Percentiles rank a stretch among this genome's conserved stretches.
These are phyloP conservation scores for Daphoenositta chrysoptera DNA, from an alignment of 2,113 vertebrate genomes.

Conservation along the genomic window DNA sequence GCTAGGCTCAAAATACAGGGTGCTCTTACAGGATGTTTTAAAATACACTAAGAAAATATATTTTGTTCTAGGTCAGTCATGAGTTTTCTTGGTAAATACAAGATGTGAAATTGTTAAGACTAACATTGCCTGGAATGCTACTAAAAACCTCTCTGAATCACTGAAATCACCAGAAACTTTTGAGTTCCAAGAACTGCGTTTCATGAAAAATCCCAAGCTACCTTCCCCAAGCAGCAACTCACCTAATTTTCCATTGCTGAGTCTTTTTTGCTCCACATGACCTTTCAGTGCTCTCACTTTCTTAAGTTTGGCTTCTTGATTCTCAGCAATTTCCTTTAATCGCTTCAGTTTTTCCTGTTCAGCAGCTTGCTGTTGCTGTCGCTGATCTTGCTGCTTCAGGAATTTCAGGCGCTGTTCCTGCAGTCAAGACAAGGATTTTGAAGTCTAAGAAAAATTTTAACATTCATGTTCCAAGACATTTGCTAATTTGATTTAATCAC, in stretches of 20 bases:
- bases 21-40: not conserved
- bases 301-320: conserved; percentile 91
- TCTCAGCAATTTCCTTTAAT: conserved; percentile 90
- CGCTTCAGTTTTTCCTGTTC: conserved; percentile 93
- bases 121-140: not conserved
- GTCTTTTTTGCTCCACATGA: conserved; percentile 94
- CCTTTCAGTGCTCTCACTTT: conserved; percentile 93
- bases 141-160: not conserved
- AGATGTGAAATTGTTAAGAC: not conserved
- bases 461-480: not conserved
- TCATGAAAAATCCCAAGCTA: not conserved
- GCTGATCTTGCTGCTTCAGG: conserved; percentile 92
- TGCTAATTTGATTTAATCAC: not conserved
- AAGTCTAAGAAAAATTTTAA: not conserved
- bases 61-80: not conserved
- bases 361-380: conserved; percentile 86
- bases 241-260: conserved; percentile 95
- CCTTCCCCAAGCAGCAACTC: conserved; percentile 8
- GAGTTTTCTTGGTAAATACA: not conserved
- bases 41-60: not conserved
- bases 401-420: conserved; percentile 92
- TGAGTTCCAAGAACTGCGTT: not conserved
- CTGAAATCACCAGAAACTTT: not conserved
- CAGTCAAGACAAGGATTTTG: not conserved
- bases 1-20: not conserved